These are phyloP conservation scores for Matsumurasca onukii DNA, from an alignment of 1,140 invertebrate genomes.

Conservation along the genomic window DNA sequence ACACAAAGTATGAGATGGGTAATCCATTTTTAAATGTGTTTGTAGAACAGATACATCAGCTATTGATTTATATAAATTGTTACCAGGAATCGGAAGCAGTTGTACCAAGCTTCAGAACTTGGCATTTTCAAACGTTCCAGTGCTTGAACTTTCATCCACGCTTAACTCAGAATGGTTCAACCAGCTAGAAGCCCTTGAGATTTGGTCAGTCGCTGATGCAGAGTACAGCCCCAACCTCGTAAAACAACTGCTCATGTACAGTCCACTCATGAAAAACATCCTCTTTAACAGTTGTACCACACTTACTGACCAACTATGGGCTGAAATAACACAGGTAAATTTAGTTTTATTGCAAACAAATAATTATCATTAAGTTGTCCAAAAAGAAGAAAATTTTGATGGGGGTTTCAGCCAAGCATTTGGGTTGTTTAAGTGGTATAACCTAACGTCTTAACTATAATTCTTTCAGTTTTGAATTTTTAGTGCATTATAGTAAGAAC, in stretches of 20 bases:
- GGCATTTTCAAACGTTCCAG: conserved; percentile 44
- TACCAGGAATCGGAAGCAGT: conserved; percentile 44
- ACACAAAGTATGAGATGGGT: no score
- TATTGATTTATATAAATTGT: no score
- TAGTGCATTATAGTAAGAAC: no score
- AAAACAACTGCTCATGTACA: conserved; percentile 41
- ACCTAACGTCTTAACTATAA: no score
- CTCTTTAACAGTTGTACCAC: conserved; percentile 44
- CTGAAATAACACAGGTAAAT: conserved; percentile 45
- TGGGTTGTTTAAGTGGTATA: neutral
- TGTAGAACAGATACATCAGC: no score
- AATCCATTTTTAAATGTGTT: no score
- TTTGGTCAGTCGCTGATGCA: conserved; percentile 43
- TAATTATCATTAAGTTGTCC: neutral
- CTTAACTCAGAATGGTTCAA: conserved; percentile 38
- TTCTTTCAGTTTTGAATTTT: no score
- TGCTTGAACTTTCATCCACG: conserved; percentile 36
- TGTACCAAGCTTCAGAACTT: conserved; percentile 45
- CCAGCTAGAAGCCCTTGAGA: conserved; percentile 43
- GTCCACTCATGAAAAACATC: conserved; percentile 43
- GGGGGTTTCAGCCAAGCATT: neutral
- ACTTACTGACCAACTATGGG: conserved; percentile 41
- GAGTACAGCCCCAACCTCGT: conserved; percentile 41
- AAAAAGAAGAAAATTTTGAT: neutral
- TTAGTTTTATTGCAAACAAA: conserved; percentile 11